phyloP scores from a whole-genome alignment of 2,888 invertebrate species.

The Ophioninae sp. region DNA sequence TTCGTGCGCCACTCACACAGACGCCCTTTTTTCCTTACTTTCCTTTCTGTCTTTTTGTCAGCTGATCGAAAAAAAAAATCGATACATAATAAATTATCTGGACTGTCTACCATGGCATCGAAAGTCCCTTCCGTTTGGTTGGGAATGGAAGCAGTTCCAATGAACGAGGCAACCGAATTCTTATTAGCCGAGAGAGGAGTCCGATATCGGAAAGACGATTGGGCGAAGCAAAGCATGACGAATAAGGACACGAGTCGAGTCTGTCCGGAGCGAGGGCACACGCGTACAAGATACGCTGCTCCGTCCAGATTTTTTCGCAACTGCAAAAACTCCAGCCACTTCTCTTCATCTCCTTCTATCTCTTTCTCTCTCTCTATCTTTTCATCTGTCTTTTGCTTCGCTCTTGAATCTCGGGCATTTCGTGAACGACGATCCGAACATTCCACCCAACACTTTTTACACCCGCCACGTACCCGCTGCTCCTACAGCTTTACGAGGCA shows the following conservation, averaged over 20 bases:
- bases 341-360: slow-evolving; percentile 6
- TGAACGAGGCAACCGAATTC: slow-evolving; percentile 62
- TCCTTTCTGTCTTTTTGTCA: slow-evolving; percentile 17
- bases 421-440: slow-evolving; percentile 39
- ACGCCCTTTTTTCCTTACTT: not conserved
- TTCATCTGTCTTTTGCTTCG: not conserved
- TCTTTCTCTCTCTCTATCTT: not conserved
- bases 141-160: slow-evolving; percentile 13
- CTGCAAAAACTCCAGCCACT: slow-evolving; percentile 58
- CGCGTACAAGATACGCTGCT: slow-evolving; percentile 23
- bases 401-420: slow-evolving; percentile 38
- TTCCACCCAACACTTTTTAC: slow-evolving; percentile 53
- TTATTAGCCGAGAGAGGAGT: slow-evolving; percentile 60
- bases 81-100: slow-evolving; percentile 52
- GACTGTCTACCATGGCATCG: slow-evolving; percentile 7
- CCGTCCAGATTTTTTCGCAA: slow-evolving; percentile 61
- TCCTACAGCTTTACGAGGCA: slow-evolving; percentile 37
- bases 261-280: slow-evolving; percentile 40
- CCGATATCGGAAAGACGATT: slow-evolving; percentile 39
- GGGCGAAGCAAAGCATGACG: slow-evolving; percentile 64
- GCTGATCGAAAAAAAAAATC: slow-evolving; percentile 26
- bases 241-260: slow-evolving; percentile 66
- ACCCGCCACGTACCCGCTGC: slow-evolving; percentile 13
- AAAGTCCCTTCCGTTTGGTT: slow-evolving; percentile 4
- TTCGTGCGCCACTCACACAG: not conserved